Conservation (phyloP, 2,888 invertebrate genomes). For the Drosophila yooni region DNA sequence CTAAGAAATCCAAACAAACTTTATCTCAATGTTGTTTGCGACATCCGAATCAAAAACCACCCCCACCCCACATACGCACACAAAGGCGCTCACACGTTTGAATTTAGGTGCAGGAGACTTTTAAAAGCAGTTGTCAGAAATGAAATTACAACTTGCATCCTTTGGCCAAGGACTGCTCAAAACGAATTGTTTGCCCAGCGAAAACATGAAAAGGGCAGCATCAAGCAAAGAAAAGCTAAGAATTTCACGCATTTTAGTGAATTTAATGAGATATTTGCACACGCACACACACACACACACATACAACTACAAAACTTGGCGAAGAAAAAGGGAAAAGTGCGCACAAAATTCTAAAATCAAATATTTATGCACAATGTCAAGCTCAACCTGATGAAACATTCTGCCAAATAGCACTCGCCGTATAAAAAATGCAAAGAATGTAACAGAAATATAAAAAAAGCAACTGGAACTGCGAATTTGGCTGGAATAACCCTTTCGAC, state of each 20-base stretch:
- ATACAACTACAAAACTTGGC: conserved; percentile 15
- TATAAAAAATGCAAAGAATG: conserved; percentile 59
- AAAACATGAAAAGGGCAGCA: conserved; percentile 66
- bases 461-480: conserved; percentile 41
- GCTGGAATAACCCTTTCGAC: conserved; percentile 51
- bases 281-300: conserved; percentile 18
- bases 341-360: conserved; percentile 51
- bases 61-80: conserved; percentile 23
- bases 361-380: conserved; percentile 61
- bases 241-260: conserved; percentile 67
- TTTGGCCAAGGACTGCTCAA: conserved; percentile 41
- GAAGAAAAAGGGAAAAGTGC: conserved; percentile 24
- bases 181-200: conserved; percentile 67
- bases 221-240: conserved; percentile 34
- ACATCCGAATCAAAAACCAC: conserved; percentile 70
- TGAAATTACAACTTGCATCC: conserved; percentile 81
- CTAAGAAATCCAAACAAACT: conserved; percentile 74
- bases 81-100: conserved; percentile 13
- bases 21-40: conserved; percentile 77
- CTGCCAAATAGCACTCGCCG: conserved; percentile 29
- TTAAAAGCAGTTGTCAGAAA: conserved; percentile 65
- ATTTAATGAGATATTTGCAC: conserved; percentile 47
- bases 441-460: conserved; percentile 25
- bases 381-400: conserved; percentile 41
- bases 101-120: conserved; percentile 20